Base-by-base conservation (phyloP, 2,113 vertebrate genomes). In the Sylvia atricapilla region DNA sequence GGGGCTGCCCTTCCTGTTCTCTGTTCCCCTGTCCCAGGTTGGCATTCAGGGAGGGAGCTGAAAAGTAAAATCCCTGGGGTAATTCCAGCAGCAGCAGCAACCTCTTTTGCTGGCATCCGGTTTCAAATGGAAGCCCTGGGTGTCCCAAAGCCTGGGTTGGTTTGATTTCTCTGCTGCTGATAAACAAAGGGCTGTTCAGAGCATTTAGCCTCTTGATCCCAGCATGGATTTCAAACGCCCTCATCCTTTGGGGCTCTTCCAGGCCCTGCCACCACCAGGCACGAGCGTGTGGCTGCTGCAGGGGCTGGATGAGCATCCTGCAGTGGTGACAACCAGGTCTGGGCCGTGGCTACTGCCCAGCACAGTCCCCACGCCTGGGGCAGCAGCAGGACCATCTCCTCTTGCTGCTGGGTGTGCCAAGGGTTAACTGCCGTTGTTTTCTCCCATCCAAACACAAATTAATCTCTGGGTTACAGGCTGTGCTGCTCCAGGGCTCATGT, bases 401-500 rank as follows among this genome's bases (percentile, higher is more conserved):
- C 12, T 25, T 0, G 2, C 70, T 47, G 39, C 31, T 14, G 10
- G 5, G 75, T 10, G 6, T 39, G n/a, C 77, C 44, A 66, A 66
- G 84, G 81, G 94, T 89, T 93, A 89, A 95, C n/a, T 0, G 24
- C 1, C 0, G 24, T 5, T 39, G 55, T 56, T 87, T 89, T 59
- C 84, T 68, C 25, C 70, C 53, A 41, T 47, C 63, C 72, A 11
- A 86, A 82, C 63, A 47, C 49, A 31, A 89, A 91, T 84, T 83
- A 87, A 92, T 92, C 91, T 83, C 91, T 23, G 64, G 89, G 84
- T 77, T 94, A 25, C 87, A 90, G 93, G 79, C 72, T 69, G 91
- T 60, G 86, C 91, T 60, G 86, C 89, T 83, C 53, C 79, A 80
- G 84, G 91, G 93, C 76, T 43, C 64, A 2, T 4, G 59, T 79